Conservation (phyloP, 1,140 invertebrate genomes). For the Aphaenogaster rudis region DNA sequence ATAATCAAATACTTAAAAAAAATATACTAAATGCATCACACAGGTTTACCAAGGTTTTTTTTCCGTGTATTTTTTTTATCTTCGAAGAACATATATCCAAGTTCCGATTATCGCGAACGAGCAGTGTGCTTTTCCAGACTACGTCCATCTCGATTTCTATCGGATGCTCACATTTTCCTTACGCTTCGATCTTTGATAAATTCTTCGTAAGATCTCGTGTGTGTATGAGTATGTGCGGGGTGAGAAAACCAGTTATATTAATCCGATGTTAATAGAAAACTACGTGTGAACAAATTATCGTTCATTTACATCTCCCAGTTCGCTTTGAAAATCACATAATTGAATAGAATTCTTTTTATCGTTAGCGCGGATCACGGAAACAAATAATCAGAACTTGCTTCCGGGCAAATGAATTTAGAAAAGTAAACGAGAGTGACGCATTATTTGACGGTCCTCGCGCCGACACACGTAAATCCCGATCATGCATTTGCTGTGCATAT, state of each 20-base stretch:
- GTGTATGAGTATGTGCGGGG: no score
- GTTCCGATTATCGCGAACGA: slow-evolving; percentile 8
- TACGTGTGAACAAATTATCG: not conserved
- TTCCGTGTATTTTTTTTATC: not conserved
- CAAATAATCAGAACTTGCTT: not conserved
- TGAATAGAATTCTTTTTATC: not conserved
- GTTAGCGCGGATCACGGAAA: not conserved
- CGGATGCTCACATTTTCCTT: not conserved
- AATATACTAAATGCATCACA: no score
- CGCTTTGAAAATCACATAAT: not conserved
- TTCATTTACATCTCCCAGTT: not conserved
- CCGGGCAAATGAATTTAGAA: not conserved
- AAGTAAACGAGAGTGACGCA: not conserved
- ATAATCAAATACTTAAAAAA: no score
- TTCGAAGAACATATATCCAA: not conserved
- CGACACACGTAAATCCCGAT: slow-evolving; percentile 54
- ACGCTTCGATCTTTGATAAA: not conserved
- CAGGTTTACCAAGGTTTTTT: no score
- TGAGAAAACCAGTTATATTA: not conserved
- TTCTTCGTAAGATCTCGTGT: not conserved
- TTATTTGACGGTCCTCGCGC: not conserved
- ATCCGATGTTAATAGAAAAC: not conserved
- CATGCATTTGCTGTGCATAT: slow-evolving; percentile 16
- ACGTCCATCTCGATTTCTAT: not conserved
- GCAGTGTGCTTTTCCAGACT: not conserved